These are phyloP conservation scores for Tragopan temminckii DNA, from an alignment of 2,797 vertebrate genomes.

Conservation along the genomic window DNA sequence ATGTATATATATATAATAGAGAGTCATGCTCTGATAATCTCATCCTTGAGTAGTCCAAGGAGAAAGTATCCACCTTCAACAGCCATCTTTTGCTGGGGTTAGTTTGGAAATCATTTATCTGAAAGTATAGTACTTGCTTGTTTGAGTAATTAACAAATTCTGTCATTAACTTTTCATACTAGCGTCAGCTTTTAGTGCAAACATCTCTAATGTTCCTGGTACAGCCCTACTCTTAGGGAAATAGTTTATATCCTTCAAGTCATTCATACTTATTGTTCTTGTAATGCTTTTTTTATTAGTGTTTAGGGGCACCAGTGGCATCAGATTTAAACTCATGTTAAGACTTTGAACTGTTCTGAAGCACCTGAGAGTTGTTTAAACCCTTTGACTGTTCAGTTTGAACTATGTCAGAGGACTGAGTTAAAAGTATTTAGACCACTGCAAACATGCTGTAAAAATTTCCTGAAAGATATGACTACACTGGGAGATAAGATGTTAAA, in stretches of 20 bases:
- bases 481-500: neutral
- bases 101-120: neutral
- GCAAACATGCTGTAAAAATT: neutral
- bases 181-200: neutral
- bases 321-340: neutral
- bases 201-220: neutral
- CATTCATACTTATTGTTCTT: neutral
- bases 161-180: neutral
- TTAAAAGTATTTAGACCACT: neutral
- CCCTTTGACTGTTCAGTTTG: neutral
- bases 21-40: too few species aligned
- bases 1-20: too few species aligned
- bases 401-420: neutral
- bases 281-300: neutral
- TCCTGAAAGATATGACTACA: neutral
- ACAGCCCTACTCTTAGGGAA: neutral
- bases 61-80: too few species aligned
- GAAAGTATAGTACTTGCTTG: neutral
- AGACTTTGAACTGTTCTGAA: neutral
- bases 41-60: too few species aligned
- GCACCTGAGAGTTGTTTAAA: neutral
- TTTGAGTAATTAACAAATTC: neutral
- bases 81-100: neutral
- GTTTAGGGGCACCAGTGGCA: neutral
- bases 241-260: neutral